Evolutionary conservation across 2,113 vertebrate species (phyloP).

Genomic region (Onychostruthus taczanowskii): DNA sequence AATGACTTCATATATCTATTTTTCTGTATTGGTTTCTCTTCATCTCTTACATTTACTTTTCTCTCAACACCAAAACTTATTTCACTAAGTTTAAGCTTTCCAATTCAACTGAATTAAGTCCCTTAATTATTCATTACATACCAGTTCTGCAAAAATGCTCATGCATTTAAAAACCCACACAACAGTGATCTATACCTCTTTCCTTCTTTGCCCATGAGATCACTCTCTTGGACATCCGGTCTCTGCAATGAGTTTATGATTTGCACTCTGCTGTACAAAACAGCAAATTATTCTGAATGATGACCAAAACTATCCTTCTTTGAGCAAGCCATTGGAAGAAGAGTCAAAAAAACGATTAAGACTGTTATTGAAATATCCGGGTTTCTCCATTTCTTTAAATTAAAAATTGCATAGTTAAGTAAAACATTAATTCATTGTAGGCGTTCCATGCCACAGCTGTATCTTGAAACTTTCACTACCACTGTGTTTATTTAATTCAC

Average conservation of each 20-base stretch:
- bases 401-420: not conserved
- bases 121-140: not conserved
- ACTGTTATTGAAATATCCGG: not conserved
- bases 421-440: not conserved
- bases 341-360: not conserved
- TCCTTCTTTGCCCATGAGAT: not conserved
- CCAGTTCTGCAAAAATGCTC: not conserved
- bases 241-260: not conserved
- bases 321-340: not conserved
- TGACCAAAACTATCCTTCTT: not conserved
- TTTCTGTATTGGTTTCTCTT: not conserved
- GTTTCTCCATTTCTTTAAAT: not conserved
- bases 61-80: not conserved
- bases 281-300: not conserved
- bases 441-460: not conserved
- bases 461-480: not conserved
- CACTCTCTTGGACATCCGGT: not conserved
- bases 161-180: not conserved
- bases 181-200: not conserved
- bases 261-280: not conserved
- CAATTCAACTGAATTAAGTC: not conserved
- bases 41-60: not conserved
- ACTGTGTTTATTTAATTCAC: constrained; percentile 3
- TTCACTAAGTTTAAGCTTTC: not conserved
- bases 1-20: not conserved